Evolutionary conservation across 2,797 vertebrate genomes (phyloP).

Genomic region (Threskiornis aethiopicus): DNA sequence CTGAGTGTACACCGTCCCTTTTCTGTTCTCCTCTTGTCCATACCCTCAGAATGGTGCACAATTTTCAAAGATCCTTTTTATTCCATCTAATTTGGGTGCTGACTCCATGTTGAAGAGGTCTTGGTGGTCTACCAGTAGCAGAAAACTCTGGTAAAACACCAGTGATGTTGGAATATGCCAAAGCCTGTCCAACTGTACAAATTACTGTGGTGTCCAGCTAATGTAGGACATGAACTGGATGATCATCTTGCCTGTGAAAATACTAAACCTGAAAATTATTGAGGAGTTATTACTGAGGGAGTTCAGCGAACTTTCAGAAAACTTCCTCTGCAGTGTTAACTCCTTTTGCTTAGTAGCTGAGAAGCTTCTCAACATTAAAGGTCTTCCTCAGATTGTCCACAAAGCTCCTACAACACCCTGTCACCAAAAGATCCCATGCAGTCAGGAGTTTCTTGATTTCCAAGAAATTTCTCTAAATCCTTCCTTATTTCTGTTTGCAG

Average conservation of each 20-base stretch:
- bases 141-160: not conserved
- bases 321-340: not conserved
- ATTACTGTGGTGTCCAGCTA: not conserved
- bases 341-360: not conserved
- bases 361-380: not conserved
- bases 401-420: not conserved
- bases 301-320: not conserved
- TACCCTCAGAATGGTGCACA: not conserved
- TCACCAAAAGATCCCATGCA: not conserved
- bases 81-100: not conserved
- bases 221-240: not conserved
- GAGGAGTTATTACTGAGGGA: not conserved
- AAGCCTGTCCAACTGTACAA: not conserved
- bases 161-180: not conserved
- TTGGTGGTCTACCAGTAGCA: not conserved
- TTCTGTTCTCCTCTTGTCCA: not conserved
- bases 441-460: not conserved
- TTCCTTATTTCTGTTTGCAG: not conserved
- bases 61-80: not conserved
- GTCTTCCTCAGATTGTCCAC: not conserved
- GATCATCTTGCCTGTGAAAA: not conserved
- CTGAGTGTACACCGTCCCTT: not conserved
- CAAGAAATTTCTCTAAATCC: not conserved
- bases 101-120: not conserved
- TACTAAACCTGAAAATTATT: not conserved